Conservation (phyloP, 2,113 vertebrate species). For the Shinisaurus crocodilurus region DNA sequence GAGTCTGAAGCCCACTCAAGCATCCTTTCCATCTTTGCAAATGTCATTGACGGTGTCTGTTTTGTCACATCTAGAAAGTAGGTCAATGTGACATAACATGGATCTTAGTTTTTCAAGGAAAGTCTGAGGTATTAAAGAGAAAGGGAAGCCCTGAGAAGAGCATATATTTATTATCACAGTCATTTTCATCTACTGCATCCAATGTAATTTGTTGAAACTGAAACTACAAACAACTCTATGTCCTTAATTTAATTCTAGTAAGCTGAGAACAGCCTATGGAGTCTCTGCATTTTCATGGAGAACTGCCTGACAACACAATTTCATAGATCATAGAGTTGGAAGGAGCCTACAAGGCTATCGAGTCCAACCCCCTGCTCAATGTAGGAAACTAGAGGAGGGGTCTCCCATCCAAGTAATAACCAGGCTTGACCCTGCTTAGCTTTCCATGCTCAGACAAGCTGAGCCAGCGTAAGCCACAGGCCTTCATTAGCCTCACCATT, state of each 20-base stretch:
- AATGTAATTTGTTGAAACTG: background rate
- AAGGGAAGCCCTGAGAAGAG: background rate
- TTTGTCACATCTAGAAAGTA: background rate
- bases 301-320: background rate
- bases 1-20: slow-evolving; percentile 6
- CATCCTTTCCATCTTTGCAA: background rate
- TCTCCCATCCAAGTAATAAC: too few species aligned
- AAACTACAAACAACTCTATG: background rate
- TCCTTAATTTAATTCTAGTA: background rate
- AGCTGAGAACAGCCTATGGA: background rate
- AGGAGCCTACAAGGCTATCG: too few species aligned
- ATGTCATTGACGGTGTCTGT: background rate
- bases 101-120: background rate
- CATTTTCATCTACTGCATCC: background rate
- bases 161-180: background rate
- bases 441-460: too few species aligned
- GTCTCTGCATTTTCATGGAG: background rate
- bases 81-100: slow-evolving; percentile 3
- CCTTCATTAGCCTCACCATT: background rate
- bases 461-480: too few species aligned
- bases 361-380: too few species aligned
- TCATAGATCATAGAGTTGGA: too few species aligned
- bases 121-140: background rate
- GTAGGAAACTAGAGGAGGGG: too few species aligned
- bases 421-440: too few species aligned